Conservation (phyloP, 2,113 vertebrate genomes). For the Maccullochella peelii region DNA sequence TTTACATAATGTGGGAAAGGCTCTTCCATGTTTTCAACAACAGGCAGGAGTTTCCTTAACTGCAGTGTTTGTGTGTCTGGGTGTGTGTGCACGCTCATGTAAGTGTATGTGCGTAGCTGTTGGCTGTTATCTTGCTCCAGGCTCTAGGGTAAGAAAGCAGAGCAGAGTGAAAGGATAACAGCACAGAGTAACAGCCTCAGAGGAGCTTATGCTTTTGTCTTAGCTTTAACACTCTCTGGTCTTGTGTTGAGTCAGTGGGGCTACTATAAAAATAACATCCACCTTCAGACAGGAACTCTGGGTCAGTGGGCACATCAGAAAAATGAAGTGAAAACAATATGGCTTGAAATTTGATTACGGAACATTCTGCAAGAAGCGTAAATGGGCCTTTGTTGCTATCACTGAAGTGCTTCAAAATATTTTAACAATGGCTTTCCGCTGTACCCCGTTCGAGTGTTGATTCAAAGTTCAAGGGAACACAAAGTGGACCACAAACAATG, state of each 20-base stretch:
- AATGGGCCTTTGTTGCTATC: background rate
- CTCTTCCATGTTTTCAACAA: slow-evolving; percentile 35
- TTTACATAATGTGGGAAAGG: slow-evolving; percentile 45
- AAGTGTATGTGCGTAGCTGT: slow-evolving; percentile 36
- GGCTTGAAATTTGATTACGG: slow-evolving; percentile 30
- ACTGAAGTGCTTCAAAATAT: slow-evolving; percentile 16
- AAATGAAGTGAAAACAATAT: slow-evolving; percentile 46
- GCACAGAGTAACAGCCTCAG: slow-evolving; percentile 32
- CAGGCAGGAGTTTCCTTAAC: slow-evolving; percentile 48
- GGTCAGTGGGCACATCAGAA: slow-evolving; percentile 36
- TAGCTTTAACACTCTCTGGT: slow-evolving; percentile 36
- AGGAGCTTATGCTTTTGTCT: slow-evolving; percentile 54
- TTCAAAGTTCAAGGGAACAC: slow-evolving; percentile 51
- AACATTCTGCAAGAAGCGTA: slow-evolving; percentile 13
- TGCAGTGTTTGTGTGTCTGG: slow-evolving; percentile 21
- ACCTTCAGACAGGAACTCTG: slow-evolving; percentile 55
- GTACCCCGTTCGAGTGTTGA: slow-evolving; percentile 3
- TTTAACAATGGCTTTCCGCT: slow-evolving; percentile 39
- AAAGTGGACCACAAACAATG: slow-evolving; percentile 39
- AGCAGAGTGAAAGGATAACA: slow-evolving; percentile 46
- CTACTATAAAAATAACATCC: slow-evolving; percentile 57
- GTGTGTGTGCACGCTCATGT: slow-evolving; percentile 15
- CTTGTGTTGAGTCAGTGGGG: slow-evolving; percentile 49
- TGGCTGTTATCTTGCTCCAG: slow-evolving; percentile 46
- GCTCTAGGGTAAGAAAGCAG: slow-evolving; percentile 42